Evolutionary conservation across 2,888 invertebrate species (phyloP).

Genomic region (Acanthacorydalis orientalis): DNA sequence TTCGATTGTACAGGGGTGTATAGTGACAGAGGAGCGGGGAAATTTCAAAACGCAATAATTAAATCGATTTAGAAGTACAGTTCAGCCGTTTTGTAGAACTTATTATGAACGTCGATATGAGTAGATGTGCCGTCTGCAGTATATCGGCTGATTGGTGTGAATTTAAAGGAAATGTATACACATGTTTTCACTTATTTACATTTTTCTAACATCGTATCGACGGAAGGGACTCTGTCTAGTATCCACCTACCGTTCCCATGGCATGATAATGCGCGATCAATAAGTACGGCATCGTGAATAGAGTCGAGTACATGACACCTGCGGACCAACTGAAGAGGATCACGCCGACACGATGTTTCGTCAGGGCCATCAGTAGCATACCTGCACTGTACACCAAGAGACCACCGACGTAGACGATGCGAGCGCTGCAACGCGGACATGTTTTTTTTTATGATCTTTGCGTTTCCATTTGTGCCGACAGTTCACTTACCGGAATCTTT

Average conservation of each 20-base stretch:
- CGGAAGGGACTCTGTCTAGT: no score
- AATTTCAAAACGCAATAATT: no score
- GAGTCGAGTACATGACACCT: slow-evolving; percentile 92
- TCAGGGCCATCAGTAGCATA: slow-evolving; percentile 71
- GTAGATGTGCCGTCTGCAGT: no score
- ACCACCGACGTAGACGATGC: slow-evolving; percentile 74
- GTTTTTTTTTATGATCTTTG: neutral
- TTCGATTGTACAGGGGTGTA: no score
- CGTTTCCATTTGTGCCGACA: neutral
- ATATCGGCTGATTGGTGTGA: no score
- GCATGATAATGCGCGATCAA: slow-evolving; percentile 89
- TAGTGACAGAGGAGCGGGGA: no score
- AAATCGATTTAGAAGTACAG: no score
- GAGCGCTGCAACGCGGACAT: slow-evolving; percentile 63
- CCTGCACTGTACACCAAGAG: slow-evolving; percentile 76
- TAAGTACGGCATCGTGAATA: slow-evolving; percentile 94
- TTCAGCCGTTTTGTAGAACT: no score
- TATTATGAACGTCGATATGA: no score
- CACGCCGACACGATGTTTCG: slow-evolving; percentile 60
- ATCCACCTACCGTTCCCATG: slow-evolving; percentile 57
- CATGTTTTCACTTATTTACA: no score
- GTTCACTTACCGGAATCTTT: slow-evolving; percentile 44
- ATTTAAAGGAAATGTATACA: no score
- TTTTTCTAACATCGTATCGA: no score
- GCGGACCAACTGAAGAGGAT: slow-evolving; percentile 85